Evolutionary conservation across 64 coral and sea anemone species (phyloP).

Genomic region (Actinia tenebrosa): DNA sequence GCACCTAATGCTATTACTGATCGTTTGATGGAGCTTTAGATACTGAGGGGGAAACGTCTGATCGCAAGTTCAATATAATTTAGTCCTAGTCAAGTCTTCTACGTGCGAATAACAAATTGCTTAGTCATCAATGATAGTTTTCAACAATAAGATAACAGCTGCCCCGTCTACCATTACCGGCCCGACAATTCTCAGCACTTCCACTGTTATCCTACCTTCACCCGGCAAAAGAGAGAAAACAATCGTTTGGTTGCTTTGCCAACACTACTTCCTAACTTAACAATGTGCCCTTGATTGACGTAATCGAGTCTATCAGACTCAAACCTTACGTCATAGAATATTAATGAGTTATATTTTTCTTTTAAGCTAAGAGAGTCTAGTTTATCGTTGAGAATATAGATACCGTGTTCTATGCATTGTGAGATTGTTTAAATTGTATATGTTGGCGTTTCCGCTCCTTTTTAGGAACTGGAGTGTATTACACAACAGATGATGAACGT

Average conservation of each 20-base stretch:
- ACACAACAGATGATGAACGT: conserved; percentile 99
- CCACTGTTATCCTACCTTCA: too few relatives aligned
- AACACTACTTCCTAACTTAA: neutral
- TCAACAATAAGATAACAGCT: neutral
- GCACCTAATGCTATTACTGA: neutral
- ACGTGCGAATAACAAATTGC: too few relatives aligned
- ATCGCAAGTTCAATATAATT: neutral
- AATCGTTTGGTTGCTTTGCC: neutral
- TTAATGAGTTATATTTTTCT: neutral
- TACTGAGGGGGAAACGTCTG: neutral
- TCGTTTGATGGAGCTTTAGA: neutral
- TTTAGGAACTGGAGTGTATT: conserved; percentile 93
- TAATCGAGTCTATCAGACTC: neutral
- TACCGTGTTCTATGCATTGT: too few relatives aligned
- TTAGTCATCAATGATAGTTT: neutral
- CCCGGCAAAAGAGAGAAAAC: too few relatives aligned
- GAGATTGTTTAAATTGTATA: neutral
- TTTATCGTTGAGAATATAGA: too few relatives aligned
- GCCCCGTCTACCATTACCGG: neutral
- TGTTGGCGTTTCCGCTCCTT: conserved; percentile 3
- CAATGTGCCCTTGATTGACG: neutral
- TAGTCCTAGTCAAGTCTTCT: too few relatives aligned
- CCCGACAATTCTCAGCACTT: neutral
- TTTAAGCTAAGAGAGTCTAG: neutral
- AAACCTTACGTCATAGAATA: neutral